Evolutionary conservation across 2,888 invertebrate species (phyloP).

Genomic region (Heterodera filipjevi): DNA sequence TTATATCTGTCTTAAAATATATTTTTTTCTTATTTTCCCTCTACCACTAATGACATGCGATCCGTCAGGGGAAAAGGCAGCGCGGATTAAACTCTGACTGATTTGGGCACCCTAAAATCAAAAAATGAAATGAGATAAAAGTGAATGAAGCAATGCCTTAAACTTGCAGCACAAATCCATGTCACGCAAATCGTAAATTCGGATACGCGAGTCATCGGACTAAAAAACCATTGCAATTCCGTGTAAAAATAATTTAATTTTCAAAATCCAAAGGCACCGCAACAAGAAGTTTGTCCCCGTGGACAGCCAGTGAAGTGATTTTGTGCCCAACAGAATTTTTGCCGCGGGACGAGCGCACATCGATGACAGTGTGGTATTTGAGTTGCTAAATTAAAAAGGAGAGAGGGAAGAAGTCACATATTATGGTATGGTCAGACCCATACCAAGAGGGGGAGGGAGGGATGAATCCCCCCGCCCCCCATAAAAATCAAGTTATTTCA

Average conservation of each 20-base stretch:
- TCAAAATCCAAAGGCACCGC: conserved; percentile 72
- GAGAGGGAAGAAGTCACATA: too few relatives aligned
- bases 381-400: conserved; percentile 75
- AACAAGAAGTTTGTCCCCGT: conserved; percentile 68
- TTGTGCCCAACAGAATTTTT: conserved; percentile 91
- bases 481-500: too few relatives aligned
- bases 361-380: conserved; percentile 95
- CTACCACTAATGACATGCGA: conserved; percentile 92
- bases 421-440: too few relatives aligned
- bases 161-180: conserved; percentile 71
- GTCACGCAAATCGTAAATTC: conserved; percentile 93
- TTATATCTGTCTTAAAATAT: too few relatives aligned
- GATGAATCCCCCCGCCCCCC: too few relatives aligned
- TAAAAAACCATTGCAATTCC: conserved; percentile 11
- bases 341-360: conserved; percentile 88
- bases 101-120: conserved; percentile 53
- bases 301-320: conserved; percentile 84
- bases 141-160: conserved; percentile 28
- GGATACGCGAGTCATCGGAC: conserved; percentile 93
- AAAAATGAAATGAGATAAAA: neutral
- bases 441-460: too few relatives aligned
- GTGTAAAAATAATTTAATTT: neutral
- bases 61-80: conserved; percentile 91
- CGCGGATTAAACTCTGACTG: conserved; percentile 79
- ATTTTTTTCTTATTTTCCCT: too few relatives aligned